Evolutionary conservation across 2,113 vertebrate genomes (phyloP).

Genomic region (Albula glossodonta): DNA sequence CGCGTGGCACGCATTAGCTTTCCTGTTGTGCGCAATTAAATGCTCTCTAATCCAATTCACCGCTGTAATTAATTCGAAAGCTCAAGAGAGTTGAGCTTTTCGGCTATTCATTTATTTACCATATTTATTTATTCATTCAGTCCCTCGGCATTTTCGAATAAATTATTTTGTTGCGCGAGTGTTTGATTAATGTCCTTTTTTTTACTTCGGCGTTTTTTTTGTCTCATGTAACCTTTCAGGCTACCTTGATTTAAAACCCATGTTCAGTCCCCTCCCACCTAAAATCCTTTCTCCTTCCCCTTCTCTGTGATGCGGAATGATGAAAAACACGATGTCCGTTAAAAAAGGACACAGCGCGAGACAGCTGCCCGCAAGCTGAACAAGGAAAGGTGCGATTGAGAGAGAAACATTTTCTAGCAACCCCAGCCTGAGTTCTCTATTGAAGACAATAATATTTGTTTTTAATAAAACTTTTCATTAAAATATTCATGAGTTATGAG

Average conservation of each 20-base stretch:
- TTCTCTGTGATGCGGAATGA: not conserved
- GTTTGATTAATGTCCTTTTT: not conserved
- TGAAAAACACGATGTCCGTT: not conserved
- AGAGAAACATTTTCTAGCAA: not conserved
- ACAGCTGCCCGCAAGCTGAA: not conserved
- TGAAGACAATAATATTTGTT: not conserved
- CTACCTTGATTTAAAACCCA: not conserved
- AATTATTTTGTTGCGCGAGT: not conserved
- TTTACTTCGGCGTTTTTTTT: not conserved
- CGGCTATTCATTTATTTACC: not conserved
- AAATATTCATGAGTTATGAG: too few species aligned
- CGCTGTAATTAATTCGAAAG: conserved; percentile 11
- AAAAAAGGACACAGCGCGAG: not conserved
- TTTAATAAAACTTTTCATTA: too few species aligned
- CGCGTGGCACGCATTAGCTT: conserved; percentile 6
- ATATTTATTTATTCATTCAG: conserved; percentile 3
- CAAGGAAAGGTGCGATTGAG: not conserved
- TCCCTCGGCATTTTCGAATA: conserved; percentile 5
- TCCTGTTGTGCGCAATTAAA: conserved; percentile 8
- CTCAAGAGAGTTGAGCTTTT: conserved; percentile 3
- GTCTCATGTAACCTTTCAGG: not conserved
- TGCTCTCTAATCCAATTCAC: conserved; percentile 4
- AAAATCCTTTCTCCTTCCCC: not conserved
- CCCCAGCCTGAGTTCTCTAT: not conserved
- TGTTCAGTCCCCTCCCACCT: not conserved